Evolutionary conservation across 2,888 invertebrate genomes (phyloP).

Genomic region (Diabrotica balteata): DNA sequence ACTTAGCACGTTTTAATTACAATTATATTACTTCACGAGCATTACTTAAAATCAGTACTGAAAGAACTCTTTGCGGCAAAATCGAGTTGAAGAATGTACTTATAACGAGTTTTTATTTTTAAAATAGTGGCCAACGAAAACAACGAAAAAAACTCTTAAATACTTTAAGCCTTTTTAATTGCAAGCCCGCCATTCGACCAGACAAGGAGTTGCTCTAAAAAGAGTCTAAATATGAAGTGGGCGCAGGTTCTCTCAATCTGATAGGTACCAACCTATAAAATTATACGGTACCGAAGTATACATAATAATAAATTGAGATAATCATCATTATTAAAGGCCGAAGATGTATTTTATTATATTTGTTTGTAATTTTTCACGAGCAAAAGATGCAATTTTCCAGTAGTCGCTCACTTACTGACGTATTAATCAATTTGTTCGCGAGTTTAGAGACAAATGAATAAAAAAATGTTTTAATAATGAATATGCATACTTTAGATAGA

Average conservation of each 20-base stretch:
- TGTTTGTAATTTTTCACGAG: slow-evolving; percentile 61
- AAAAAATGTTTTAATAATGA: too few relatives aligned
- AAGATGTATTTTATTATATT: slow-evolving; percentile 61
- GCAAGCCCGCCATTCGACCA: slow-evolving; percentile 50
- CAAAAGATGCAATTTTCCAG: slow-evolving; percentile 62
- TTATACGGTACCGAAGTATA: slow-evolving; percentile 59
- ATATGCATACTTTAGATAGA: too few relatives aligned
- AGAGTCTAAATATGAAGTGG: slow-evolving; percentile 43
- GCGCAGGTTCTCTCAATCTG: slow-evolving; percentile 53
- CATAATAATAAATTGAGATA: slow-evolving; percentile 62
- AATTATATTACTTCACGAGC: too few relatives aligned
- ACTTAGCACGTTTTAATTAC: too few relatives aligned
- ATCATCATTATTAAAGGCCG: slow-evolving; percentile 62
- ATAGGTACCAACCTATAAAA: slow-evolving; percentile 55
- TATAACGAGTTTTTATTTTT: slow-evolving; percentile 46
- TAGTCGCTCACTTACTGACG: slow-evolving; percentile 58
- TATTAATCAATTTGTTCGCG: slow-evolving; percentile 54
- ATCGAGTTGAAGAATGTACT: slow-evolving; percentile 19
- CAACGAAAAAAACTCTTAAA: slow-evolving; percentile 36
- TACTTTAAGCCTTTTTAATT: slow-evolving; percentile 55
- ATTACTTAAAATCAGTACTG: too few relatives aligned
- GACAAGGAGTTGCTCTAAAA: slow-evolving; percentile 34
- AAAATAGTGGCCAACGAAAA: slow-evolving; percentile 43
- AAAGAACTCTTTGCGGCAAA: slow-evolving; percentile 6
- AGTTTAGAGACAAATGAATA: too few relatives aligned